Percentiles rank a stretch among this genome's conserved stretches.
These are phyloP conservation scores for Scaptomyza pallida DNA, from an alignment of 1,140 invertebrate genomes.

Conservation along the genomic window DNA sequence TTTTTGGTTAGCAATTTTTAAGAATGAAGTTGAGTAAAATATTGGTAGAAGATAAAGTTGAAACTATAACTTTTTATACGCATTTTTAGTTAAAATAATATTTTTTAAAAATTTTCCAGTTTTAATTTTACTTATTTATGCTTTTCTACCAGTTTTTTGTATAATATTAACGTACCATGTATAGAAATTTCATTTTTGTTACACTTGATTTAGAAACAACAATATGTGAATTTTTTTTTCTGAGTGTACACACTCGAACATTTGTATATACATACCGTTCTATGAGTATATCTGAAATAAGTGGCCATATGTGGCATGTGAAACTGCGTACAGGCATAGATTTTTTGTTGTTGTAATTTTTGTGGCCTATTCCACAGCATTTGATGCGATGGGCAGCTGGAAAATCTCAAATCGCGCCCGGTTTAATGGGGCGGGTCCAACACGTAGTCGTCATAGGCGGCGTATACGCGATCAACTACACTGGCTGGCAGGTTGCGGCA, in stretches of 20 bases:
- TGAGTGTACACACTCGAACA: constrained; percentile 4
- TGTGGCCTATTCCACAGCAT: constrained; percentile 3
- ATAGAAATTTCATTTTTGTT: too few relatives aligned
- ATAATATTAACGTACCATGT: too few relatives aligned
- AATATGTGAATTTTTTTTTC: too few relatives aligned
- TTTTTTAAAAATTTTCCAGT: too few relatives aligned
- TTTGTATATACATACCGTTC: constrained; percentile 3
- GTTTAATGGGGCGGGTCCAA: constrained; percentile 4
- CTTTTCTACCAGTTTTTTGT: too few relatives aligned
- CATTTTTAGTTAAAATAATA: too few relatives aligned
- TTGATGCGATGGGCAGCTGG: constrained; percentile 59
- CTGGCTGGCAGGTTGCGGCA: neutral
- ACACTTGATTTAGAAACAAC: too few relatives aligned
- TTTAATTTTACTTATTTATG: too few relatives aligned
- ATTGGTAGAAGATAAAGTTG: too few relatives aligned
- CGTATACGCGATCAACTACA: constrained; percentile 36
- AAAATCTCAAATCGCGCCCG: constrained; percentile 65
- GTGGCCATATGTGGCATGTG: constrained; percentile 18
- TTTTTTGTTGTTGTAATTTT: neutral
- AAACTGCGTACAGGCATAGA: constrained; percentile 27
- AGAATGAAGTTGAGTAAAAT: too few relatives aligned
- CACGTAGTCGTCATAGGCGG: constrained; percentile 20
- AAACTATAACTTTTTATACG: too few relatives aligned
- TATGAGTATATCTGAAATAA: neutral
- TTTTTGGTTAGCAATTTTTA: too few relatives aligned